phyloP scores from a whole-genome alignment of 2,888 invertebrate genomes.

The Eudasyphora cyanicolor region DNA sequence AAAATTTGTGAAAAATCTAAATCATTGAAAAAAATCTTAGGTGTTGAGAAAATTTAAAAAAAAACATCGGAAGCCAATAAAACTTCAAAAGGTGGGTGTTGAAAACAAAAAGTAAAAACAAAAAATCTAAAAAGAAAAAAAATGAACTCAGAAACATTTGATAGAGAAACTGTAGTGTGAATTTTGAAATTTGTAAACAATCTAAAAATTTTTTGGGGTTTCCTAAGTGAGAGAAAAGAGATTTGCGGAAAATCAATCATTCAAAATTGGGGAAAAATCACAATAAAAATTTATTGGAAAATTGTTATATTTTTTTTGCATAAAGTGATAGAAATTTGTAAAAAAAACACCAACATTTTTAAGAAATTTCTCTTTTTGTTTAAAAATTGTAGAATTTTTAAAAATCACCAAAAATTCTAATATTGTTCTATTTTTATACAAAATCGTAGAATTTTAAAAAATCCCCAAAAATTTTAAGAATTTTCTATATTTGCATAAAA shows the following conservation, averaged over 20 bases:
- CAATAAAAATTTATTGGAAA: too few species aligned
- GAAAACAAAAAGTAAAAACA: background rate
- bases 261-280: too few species aligned
- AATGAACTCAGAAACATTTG: background rate
- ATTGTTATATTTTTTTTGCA: too few species aligned
- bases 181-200: background rate
- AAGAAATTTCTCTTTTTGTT: too few species aligned
- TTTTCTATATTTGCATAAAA: background rate
- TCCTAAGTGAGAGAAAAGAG: too few species aligned
- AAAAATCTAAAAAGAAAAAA: background rate
- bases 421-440: too few species aligned
- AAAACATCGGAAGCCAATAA: background rate
- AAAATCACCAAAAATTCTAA: too few species aligned
- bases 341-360: too few species aligned
- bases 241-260: background rate
- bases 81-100: background rate
- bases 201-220: background rate
- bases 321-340: too few species aligned
- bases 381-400: too few species aligned
- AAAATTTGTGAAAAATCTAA: background rate
- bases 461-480: background rate
- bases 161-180: background rate
- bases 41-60: background rate
- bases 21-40: slow-evolving; percentile 8
- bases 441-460: too few species aligned